Percentiles rank a stretch among this genome's conserved stretches.
These are phyloP conservation scores for Botia kubotai DNA, from an alignment of 2,797 vertebrate species.

Conservation along the genomic window DNA sequence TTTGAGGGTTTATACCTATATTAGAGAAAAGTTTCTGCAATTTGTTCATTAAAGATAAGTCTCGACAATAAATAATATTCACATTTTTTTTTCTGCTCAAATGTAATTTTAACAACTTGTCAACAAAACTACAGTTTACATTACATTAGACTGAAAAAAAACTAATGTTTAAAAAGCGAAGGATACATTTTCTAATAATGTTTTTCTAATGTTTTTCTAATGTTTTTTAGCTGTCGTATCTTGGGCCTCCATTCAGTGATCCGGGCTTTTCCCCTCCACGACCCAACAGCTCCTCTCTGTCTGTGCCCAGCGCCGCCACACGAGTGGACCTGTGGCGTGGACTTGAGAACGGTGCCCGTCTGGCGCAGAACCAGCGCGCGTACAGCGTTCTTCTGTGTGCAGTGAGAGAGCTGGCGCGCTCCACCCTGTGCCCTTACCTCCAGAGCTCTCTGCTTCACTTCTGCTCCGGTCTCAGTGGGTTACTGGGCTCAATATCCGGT, in stretches of 20 bases:
- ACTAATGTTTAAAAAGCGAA: too few relatives aligned
- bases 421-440: conserved; percentile 87
- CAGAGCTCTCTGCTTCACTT: conserved; percentile 90
- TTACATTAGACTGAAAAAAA: too few relatives aligned
- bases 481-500: conserved; percentile 91
- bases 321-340: conserved; percentile 91
- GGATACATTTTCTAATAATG: background rate
- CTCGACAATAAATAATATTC: background rate
- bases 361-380: conserved; percentile 94
- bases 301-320: conserved; percentile 91
- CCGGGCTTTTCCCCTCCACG: conserved; percentile 95
- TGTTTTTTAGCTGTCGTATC: conserved; percentile 87
- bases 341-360: conserved; percentile 89
- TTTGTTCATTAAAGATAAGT: too few relatives aligned
- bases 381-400: conserved; percentile 91
- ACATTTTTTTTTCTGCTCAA: too few relatives aligned
- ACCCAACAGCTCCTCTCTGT: conserved; percentile 85
- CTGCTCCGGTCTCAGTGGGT: conserved; percentile 90
- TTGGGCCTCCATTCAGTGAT: conserved; percentile 95
- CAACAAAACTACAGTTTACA: background rate
- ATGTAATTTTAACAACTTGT: too few relatives aligned
- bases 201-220: conserved; percentile 9
- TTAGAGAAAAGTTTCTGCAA: background rate
- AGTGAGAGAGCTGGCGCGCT: conserved; percentile 86
- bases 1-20: background rate